These are phyloP conservation scores for Urocyon cinereoargenteus DNA, from an alignment of 2,797 vertebrate species.

Conservation along the genomic window DNA sequence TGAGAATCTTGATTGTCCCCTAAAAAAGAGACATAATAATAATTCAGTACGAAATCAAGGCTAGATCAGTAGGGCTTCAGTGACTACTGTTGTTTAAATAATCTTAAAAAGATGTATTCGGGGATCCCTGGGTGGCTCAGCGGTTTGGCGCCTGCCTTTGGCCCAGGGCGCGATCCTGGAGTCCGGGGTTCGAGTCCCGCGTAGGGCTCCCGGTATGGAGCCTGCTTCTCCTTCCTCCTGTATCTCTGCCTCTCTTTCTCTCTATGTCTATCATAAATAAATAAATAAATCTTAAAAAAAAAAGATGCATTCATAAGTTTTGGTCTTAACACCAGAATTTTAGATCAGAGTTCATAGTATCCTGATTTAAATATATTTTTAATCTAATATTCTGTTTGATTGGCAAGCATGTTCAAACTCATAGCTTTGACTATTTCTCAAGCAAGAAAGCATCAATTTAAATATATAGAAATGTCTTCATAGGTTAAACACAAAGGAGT, in stretches of 20 bases:
- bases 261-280: too few species aligned
- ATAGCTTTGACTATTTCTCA: conserved; percentile 22
- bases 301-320: not conserved
- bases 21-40: conserved; percentile 50
- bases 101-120: not conserved
- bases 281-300: not conserved
- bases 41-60: conserved; percentile 48
- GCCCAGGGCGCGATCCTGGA: too few species aligned
- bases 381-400: conserved; percentile 6
- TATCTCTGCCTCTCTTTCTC: too few species aligned
- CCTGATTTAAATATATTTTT: conserved; percentile 49
- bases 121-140: too few species aligned
- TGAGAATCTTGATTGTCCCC: not conserved
- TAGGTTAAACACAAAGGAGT: not conserved
- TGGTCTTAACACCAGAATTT: conserved; percentile 4
- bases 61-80: not conserved
- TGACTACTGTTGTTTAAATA: not conserved
- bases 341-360: not conserved
- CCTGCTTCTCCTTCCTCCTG: too few species aligned
- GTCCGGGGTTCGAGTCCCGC: too few species aligned
- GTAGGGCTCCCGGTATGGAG: too few species aligned
- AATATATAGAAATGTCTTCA: conserved; percentile 24
- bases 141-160: too few species aligned
- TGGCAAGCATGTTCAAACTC: not conserved
- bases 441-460: not conserved